Evolutionary conservation across 1,140 invertebrate genomes (phyloP).

Genomic region (Apis florea): DNA sequence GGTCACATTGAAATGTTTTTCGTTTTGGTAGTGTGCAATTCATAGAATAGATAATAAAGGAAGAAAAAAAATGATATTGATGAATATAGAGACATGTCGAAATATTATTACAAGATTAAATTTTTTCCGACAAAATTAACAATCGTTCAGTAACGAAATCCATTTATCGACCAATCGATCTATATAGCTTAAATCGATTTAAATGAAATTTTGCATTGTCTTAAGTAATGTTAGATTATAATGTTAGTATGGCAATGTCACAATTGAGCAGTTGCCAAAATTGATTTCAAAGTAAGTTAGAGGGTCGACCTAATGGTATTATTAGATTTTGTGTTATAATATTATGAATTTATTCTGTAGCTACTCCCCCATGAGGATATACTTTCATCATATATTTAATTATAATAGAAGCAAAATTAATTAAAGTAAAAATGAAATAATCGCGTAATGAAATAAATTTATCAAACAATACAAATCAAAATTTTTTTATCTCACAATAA

Average conservation of each 20-base stretch:
- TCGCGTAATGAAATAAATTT: not conserved
- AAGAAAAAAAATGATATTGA: not conserved
- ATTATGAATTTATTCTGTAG: slow-evolving; percentile 55
- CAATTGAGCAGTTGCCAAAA: slow-evolving; percentile 73
- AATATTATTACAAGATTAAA: not conserved
- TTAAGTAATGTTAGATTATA: slow-evolving; percentile 34
- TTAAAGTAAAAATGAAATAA: not conserved
- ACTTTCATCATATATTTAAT: not conserved
- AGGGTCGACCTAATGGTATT: slow-evolving; percentile 68
- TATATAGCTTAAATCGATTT: not conserved
- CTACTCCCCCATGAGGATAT: not conserved
- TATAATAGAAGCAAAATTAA: not conserved
- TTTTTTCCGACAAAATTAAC: not conserved
- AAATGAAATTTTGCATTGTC: slow-evolving; percentile 19
- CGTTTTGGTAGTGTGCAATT: slow-evolving; percentile 7
- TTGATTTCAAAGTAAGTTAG: slow-evolving; percentile 70
- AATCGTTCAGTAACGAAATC: not conserved
- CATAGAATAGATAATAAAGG: not conserved
- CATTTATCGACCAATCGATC: not conserved
- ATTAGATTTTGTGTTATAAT: slow-evolving; percentile 58
- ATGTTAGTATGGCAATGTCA: slow-evolving; percentile 64
- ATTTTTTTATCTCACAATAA: not conserved
- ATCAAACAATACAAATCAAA: not conserved
- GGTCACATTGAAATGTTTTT: not conserved
- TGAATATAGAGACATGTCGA: not conserved